Percentiles rank a stretch among this genome's conserved stretches.
Evolutionary conservation across 1,140 invertebrate genomes (phyloP).

Genomic region (Eriocheir sinensis): DNA sequence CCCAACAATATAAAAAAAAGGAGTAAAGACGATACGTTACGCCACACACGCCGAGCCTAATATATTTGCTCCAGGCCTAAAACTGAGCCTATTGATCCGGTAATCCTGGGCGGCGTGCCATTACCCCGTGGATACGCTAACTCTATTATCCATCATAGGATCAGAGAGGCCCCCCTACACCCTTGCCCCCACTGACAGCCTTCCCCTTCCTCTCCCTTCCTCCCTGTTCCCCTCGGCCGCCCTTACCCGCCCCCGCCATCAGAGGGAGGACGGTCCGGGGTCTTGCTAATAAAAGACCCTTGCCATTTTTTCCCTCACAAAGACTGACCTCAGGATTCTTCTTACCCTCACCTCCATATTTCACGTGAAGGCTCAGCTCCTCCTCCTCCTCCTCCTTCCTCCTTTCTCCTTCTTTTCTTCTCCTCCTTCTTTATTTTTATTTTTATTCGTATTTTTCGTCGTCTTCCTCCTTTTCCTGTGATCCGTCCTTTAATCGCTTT

Average conservation of each 20-base stretch:
- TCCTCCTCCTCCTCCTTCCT: constrained; percentile 29
- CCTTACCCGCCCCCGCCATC: too few relatives aligned
- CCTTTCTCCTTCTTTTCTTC: background rate
- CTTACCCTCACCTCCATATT: background rate
- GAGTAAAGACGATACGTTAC: background rate
- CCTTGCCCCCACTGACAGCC: background rate
- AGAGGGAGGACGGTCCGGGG: background rate
- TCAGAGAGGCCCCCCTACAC: background rate
- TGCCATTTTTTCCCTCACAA: background rate
- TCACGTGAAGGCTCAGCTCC: background rate
- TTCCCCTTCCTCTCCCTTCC: background rate
- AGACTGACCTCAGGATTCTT: too few relatives aligned
- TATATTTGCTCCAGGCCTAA: background rate
- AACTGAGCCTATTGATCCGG: background rate
- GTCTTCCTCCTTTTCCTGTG: too few relatives aligned
- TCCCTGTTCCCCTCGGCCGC: background rate
- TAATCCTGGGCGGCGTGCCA: background rate
- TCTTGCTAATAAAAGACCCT: constrained; percentile 16
- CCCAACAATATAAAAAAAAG: background rate
- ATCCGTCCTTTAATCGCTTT: too few relatives aligned
- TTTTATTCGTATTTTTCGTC: background rate
- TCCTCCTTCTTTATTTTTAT: too few relatives aligned
- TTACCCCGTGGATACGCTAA: background rate
- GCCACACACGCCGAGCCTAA: background rate
- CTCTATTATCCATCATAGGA: constrained; percentile 60